A percentile compares a stretch with the other conserved stretches of the same genome.
Evolutionary conservation across 2,888 invertebrate genomes (phyloP).

Genomic region (Megamerina dolium): DNA sequence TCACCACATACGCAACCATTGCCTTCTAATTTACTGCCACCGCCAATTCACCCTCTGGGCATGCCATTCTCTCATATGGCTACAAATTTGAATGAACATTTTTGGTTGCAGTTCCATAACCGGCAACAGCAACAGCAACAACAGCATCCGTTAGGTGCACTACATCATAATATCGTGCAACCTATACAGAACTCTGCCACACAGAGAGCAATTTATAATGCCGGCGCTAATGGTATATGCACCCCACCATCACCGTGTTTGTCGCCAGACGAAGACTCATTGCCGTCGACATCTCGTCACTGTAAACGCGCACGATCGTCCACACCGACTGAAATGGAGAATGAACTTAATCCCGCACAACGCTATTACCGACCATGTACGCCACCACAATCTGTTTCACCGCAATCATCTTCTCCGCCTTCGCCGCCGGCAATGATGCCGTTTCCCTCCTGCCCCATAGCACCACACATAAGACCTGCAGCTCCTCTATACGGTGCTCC

Average conservation of each 20-base stretch:
- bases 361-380: constrained; percentile 46
- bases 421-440: constrained; percentile 31
- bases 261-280: constrained; percentile 21
- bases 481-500: constrained; percentile 21
- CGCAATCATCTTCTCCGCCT: constrained; percentile 41
- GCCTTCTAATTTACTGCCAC: constrained; percentile 3
- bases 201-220: constrained; percentile 28
- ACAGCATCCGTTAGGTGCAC: constrained; percentile 8
- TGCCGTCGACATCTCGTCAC: no score
- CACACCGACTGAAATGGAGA: constrained; percentile 31
- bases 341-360: constrained; percentile 42
- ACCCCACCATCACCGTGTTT: constrained; percentile 34
- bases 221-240: constrained; percentile 25
- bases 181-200: constrained; percentile 43
- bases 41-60: constrained; percentile 20
- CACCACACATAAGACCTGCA: no score
- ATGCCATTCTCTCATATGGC: constrained; percentile 24
- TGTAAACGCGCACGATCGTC: constrained; percentile 46
- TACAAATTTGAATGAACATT: constrained; percentile 37
- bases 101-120: constrained; percentile 33
- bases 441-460: no score
- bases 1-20: background rate
- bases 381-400: constrained; percentile 45
- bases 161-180: constrained; percentile 39
- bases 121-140: constrained; percentile 20